Base-by-base conservation (phyloP, 2,797 vertebrate species). In the Chaetophractus vellerosus region DNA sequence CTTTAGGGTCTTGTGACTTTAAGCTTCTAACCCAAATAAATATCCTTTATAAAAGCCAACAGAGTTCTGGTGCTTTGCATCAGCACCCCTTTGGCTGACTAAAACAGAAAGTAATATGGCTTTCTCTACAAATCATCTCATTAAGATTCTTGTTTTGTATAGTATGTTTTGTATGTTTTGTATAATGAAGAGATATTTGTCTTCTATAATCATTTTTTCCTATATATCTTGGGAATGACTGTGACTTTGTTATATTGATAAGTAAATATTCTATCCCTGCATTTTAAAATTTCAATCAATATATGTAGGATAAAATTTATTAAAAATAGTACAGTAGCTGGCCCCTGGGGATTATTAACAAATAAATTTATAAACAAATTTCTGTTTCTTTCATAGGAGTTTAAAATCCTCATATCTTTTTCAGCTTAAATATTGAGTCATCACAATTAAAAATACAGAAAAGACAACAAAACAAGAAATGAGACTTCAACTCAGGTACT, bases 91-190 rank as follows among this genome's bases (percentile, higher is more conserved):
- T 45, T 45, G 45, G 45, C 45, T 45, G 8, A 9, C 10, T 8
- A 45, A 45, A 45, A 45, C 45, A 45, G 45, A 45, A 45, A 88
- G 55, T 91, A 87, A 91, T 88, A 66, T 66, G 41, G 8, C 72
- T 84, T 72, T 36, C 21, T 90, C 50, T 90, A 52, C 45, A 90
- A 84, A 92, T 21, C 33, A 28, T 36, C 82, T 92, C 93, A 97
- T 97, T 91, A 96, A 96, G 85, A 95, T 86, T 75, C 63, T 96
- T 95, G 85, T 96, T 95, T 96, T 38, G 38, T 38, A 38, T 38
- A 38, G 38, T 38, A 38, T 38, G 38, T 38, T 38, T 38, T 38
- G 38, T 92, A 28, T 74, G 66, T 90, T 95, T 85, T n/a, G 10
- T 64, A 59, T 48, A 57, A 24, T 28, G 52, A 78, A 92, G 5